These are phyloP conservation scores for Thunnus maccoyii DNA, from an alignment of 2,113 vertebrate species.

Conservation along the genomic window DNA sequence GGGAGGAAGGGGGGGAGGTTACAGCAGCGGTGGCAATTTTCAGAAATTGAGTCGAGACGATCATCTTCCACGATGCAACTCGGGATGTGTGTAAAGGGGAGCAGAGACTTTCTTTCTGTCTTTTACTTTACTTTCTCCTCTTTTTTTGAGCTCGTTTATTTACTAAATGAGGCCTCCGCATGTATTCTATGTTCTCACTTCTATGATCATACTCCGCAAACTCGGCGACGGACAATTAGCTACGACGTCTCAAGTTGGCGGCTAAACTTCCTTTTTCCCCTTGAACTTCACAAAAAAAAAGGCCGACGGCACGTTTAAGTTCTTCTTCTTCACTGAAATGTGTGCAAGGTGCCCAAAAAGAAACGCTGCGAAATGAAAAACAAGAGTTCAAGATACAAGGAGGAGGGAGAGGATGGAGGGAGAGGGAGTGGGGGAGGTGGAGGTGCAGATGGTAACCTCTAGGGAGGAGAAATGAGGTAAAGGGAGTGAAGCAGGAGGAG, in stretches of 20 bases:
- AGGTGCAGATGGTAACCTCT: conserved; percentile 66
- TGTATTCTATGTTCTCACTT: conserved; percentile 41
- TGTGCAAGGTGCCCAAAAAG: neutral
- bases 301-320: conserved; percentile 52
- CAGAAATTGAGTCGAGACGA: conserved; percentile 74
- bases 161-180: conserved; percentile 67
- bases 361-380: neutral
- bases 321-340: neutral
- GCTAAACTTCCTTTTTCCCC: conserved; percentile 59
- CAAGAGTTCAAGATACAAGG: neutral
- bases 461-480: conserved; percentile 69
- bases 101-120: conserved; percentile 1
- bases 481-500: conserved; percentile 58
- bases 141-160: conserved; percentile 66
- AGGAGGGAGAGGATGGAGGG: neutral
- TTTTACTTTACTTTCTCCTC: conserved; percentile 10
- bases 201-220: conserved; percentile 50
- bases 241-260: conserved; percentile 61
- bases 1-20: neutral
- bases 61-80: conserved; percentile 63
- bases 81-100: conserved; percentile 19
- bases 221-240: conserved; percentile 74
- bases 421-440: neutral
- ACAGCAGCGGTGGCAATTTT: conserved; percentile 57
- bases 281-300: conserved; percentile 59